Evolutionary conservation across 2,113 vertebrate genomes (phyloP).

Genomic region (Saguinus midas): DNA sequence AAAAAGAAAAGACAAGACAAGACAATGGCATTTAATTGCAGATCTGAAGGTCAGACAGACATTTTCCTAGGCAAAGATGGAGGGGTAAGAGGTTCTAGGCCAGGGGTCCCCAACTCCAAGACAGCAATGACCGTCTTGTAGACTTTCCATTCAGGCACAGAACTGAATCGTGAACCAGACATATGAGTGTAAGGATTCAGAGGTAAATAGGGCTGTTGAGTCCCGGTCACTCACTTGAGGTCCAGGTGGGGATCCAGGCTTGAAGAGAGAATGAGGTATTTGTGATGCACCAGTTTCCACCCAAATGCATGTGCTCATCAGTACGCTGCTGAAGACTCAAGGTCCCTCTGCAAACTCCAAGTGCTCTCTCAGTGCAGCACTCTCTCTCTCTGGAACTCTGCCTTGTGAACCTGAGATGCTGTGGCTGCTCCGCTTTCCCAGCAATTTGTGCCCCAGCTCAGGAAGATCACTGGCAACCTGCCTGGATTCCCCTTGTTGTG

Average conservation of each 20-base stretch:
- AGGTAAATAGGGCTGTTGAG: not conserved
- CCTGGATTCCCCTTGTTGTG: not conserved
- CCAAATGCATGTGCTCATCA: not conserved
- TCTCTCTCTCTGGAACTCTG: not conserved
- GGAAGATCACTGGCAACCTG: not conserved
- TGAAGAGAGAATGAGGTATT: not conserved
- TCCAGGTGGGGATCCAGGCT: not conserved
- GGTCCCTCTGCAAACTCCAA: not conserved
- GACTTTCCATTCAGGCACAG: not conserved
- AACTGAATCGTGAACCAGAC: not conserved
- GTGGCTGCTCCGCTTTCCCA: not conserved
- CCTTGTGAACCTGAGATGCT: not conserved
- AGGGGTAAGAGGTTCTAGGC: not conserved
- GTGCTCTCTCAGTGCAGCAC: accelerated
- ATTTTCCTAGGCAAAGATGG: not conserved
- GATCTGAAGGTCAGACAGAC: not conserved
- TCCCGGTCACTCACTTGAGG: not conserved
- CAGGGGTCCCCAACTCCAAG: too few relatives aligned
- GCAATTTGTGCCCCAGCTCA: not conserved
- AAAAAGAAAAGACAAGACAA: not conserved
- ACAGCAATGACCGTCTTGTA: not conserved
- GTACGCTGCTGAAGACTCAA: not conserved
- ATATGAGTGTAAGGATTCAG: not conserved
- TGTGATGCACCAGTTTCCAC: not conserved
- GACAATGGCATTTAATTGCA: not conserved